Conservation (phyloP, 2,113 vertebrate genomes). For the Bubalus kerabau region DNA sequence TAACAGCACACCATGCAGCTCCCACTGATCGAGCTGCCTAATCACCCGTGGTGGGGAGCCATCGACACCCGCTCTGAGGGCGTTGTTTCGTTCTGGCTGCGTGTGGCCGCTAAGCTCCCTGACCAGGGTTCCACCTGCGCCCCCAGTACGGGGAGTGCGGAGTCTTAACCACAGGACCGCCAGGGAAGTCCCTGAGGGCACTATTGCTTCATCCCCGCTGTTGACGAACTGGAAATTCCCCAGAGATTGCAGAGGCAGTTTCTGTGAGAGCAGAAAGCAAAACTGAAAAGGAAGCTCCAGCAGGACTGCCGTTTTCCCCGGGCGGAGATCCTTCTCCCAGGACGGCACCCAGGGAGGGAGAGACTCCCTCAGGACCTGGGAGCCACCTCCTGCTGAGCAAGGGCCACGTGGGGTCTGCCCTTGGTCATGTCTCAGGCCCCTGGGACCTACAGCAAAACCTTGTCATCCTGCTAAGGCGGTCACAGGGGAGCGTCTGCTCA, state of each 20-base stretch:
- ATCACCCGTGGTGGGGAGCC: too few relatives aligned
- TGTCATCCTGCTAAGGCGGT: not conserved
- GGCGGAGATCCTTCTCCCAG: not conserved
- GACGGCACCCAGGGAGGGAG: rapidly evolving
- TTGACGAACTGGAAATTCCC: not conserved
- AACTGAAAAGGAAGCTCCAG: not conserved
- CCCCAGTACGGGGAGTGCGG: not conserved
- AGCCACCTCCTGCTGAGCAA: not conserved
- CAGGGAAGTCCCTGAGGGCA: not conserved
- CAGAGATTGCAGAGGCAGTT: not conserved
- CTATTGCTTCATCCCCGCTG: rapidly evolving
- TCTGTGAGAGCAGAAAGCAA: not conserved
- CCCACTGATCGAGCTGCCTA: rapidly evolving
- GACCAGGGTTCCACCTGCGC: not conserved
- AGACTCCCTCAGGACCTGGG: rapidly evolving
- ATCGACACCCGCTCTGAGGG: not conserved
- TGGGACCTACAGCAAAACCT: not conserved
- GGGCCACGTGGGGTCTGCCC: not conserved
- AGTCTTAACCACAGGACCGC: not conserved
- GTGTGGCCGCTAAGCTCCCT: not conserved
- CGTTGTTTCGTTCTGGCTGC: not conserved
- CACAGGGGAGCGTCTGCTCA: rapidly evolving
- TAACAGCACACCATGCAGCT: too few relatives aligned
- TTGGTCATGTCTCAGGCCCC: not conserved
- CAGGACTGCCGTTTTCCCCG: rapidly evolving